phyloP scores from a whole-genome alignment of 2,888 invertebrate species.

The Druceiella hillmani region DNA sequence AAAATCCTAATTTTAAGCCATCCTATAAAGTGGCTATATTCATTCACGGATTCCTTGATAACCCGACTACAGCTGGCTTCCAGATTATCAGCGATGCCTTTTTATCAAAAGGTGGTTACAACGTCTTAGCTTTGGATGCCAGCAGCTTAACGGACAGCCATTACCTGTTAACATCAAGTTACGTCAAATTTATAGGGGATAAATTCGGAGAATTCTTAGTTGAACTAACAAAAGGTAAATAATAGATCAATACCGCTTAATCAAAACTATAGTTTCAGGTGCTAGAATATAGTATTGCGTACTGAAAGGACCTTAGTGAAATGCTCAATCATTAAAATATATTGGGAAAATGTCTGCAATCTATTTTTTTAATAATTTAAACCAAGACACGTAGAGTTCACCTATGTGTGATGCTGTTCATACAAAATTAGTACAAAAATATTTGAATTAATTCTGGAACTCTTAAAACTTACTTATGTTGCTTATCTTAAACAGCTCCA shows the following conservation, averaged over 20 bases:
- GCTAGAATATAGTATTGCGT: too few species aligned
- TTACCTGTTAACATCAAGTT: conserved; percentile 38
- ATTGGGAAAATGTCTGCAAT: too few species aligned
- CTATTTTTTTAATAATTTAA: too few species aligned
- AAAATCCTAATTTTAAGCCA: too few species aligned
- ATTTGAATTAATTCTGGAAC: too few species aligned
- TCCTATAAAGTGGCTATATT: conserved; percentile 12
- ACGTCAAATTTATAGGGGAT: conserved; percentile 39
- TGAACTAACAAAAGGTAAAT: neutral
- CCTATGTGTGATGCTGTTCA: too few species aligned
- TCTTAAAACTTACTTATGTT: too few species aligned
- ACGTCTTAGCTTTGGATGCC: conserved; percentile 40
- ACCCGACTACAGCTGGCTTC: neutral
- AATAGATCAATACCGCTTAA: neutral
- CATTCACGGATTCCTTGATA: conserved; percentile 17
- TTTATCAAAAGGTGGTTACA: conserved; percentile 29
- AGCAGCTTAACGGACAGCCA: conserved; percentile 38
- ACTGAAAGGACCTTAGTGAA: too few species aligned
- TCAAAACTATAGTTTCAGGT: neutral
- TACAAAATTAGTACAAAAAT: too few species aligned
- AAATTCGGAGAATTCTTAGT: conserved; percentile 34
- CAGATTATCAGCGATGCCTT: conserved; percentile 1
- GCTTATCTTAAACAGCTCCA: too few species aligned
- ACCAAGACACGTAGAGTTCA: too few species aligned
- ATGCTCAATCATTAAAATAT: too few species aligned